A percentile compares a stretch with the other conserved stretches of the same genome.
These are phyloP conservation scores for Cephus cinctus DNA, from an alignment of 1,140 invertebrate genomes.

Conservation along the genomic window DNA sequence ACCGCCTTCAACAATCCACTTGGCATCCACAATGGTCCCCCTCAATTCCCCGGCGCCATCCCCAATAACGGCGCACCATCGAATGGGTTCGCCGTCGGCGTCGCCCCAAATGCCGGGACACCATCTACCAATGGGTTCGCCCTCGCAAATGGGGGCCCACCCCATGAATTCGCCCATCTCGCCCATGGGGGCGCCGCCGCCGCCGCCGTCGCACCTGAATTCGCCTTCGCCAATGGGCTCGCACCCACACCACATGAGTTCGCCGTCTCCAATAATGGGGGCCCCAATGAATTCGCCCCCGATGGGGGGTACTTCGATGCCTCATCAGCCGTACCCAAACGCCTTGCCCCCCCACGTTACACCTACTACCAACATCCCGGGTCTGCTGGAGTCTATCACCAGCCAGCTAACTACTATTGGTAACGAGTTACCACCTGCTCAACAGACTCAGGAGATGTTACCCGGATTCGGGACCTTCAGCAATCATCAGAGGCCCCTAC, in stretches of 20 bases:
- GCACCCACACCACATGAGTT: conserved; percentile 45
- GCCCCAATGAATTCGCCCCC: conserved; percentile 60
- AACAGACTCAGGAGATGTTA: conserved; percentile 51
- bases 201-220: conserved; percentile 38
- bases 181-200: conserved; percentile 35
- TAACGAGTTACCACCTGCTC: conserved; percentile 47
- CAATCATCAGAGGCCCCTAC: conserved; percentile 54
- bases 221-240: conserved; percentile 46
- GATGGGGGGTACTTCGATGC: conserved; percentile 62
- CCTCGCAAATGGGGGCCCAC: conserved; percentile 31
- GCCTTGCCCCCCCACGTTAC: conserved; percentile 80
- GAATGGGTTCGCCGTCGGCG: conserved; percentile 35
- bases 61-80: conserved; percentile 31
- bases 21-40: conserved; percentile 28
- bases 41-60: conserved; percentile 34
- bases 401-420: conserved; percentile 72
- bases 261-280: conserved; percentile 44
- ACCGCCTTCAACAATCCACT: conserved; percentile 28
- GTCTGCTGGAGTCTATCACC: conserved; percentile 62
- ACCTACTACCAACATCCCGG: conserved; percentile 59
- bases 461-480: conserved; percentile 49
- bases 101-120: conserved; percentile 9
- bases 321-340: conserved; percentile 75
- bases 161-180: conserved; percentile 49
- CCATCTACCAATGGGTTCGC: conserved; percentile 23